Conservation (phyloP, 2,888 invertebrate species). For the Drosophila conformis region DNA sequence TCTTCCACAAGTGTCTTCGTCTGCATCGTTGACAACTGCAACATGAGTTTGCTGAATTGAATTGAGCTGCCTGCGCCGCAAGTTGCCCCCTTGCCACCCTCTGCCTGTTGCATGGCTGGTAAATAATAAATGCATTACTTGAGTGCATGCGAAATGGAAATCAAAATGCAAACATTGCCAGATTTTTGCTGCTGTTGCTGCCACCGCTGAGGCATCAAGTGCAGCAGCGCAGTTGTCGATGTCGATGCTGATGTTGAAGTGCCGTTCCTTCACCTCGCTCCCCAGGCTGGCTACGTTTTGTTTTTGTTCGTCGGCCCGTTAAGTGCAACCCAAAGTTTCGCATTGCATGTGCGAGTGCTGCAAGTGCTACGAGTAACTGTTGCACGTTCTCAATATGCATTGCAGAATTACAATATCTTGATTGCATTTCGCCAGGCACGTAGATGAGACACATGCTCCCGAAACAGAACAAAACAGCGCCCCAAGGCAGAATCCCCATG, state of each 20-base stretch:
- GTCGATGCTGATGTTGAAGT: conserved; percentile 39
- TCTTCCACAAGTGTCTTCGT: conserved; percentile 68
- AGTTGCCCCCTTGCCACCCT: conserved; percentile 9
- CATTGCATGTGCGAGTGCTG: conserved; percentile 50
- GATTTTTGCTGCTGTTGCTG: conserved; percentile 54
- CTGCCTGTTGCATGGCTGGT: conserved; percentile 55
- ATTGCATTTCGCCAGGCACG: conserved; percentile 73
- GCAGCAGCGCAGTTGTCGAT: conserved; percentile 38
- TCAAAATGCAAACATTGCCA: conserved; percentile 78
- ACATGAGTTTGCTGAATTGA: conserved; percentile 73
- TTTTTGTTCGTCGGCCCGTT: conserved; percentile 70
- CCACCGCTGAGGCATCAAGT: conserved; percentile 49
- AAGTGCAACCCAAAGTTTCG: conserved; percentile 66
- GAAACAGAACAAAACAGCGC: conserved; percentile 7
- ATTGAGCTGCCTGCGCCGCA: conserved; percentile 65
- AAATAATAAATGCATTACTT: conserved; percentile 80
- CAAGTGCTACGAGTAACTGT: conserved; percentile 55
- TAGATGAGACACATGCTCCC: conserved; percentile 70
- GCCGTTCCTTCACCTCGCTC: conserved; percentile 18
- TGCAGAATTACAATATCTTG: conserved; percentile 78
- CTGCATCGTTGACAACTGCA: conserved; percentile 73
- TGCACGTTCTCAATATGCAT: conserved; percentile 81
- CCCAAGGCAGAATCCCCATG: conserved; percentile 17
- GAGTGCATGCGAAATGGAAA: conserved; percentile 74
- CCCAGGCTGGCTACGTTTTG: conserved; percentile 44